Conservation (phyloP, 2,113 vertebrate genomes). For the Morone saxatilis region DNA sequence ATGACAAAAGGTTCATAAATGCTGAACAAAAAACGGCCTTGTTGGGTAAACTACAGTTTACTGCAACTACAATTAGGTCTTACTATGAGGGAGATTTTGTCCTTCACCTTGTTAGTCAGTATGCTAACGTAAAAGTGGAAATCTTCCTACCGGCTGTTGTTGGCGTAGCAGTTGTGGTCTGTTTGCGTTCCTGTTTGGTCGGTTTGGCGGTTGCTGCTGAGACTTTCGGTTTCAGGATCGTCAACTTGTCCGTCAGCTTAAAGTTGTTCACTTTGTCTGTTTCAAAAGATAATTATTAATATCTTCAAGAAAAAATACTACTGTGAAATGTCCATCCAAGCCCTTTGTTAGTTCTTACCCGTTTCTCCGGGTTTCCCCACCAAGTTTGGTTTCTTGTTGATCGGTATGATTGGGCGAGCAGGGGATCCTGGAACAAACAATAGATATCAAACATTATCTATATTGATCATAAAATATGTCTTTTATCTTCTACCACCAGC, state of each 20-base stretch:
- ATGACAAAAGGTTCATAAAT: too few relatives aligned
- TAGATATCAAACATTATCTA: background rate
- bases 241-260: constrained; percentile 65
- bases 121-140: background rate
- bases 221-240: constrained; percentile 66
- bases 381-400: constrained; percentile 77
- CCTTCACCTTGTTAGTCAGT: too few relatives aligned
- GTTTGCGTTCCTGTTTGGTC: constrained; percentile 68
- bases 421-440: constrained; percentile 72
- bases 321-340: background rate
- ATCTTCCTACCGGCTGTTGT: constrained; percentile 54
- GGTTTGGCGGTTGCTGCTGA: constrained; percentile 70
- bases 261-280: constrained; percentile 70
- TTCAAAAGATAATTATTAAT: background rate
- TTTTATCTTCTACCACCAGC: background rate
- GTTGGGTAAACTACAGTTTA: too few relatives aligned
- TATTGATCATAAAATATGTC: background rate
- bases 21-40: too few relatives aligned
- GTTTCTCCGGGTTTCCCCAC: constrained; percentile 73
- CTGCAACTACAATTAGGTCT: too few relatives aligned
- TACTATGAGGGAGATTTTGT: too few relatives aligned
- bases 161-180: constrained; percentile 50
- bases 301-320: background rate
- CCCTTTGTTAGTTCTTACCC: constrained; percentile 41
- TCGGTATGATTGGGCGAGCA: constrained; percentile 28